Evolutionary conservation across 2,888 invertebrate genomes (phyloP).

Genomic region (Branchipolynoe longqiensis): DNA sequence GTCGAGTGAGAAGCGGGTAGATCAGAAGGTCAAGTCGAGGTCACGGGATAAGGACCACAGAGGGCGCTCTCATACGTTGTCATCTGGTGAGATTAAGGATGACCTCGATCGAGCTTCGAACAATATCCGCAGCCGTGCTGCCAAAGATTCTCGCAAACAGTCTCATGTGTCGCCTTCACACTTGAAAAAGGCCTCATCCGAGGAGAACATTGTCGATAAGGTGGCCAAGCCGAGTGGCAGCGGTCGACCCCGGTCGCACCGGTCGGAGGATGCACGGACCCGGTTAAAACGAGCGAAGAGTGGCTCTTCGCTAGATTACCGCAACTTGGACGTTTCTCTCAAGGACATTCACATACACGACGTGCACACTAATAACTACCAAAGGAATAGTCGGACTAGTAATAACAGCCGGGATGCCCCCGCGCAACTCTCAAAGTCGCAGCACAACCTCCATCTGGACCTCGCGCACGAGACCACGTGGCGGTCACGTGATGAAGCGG

Average conservation of each 20-base stretch:
- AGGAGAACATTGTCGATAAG: slow-evolving; percentile 50
- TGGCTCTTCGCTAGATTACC: slow-evolving; percentile 62
- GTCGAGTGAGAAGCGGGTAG: slow-evolving; percentile 7
- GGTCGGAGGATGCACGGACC: slow-evolving; percentile 41
- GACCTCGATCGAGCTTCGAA: slow-evolving; percentile 42
- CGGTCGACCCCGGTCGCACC: slow-evolving; percentile 26
- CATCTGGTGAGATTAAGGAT: slow-evolving; percentile 36
- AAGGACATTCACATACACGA: slow-evolving; percentile 55
- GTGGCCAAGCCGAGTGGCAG: not conserved
- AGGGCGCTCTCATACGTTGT: slow-evolving; percentile 22
- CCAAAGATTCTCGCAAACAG: not conserved
- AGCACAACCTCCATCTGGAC: slow-evolving; percentile 53
- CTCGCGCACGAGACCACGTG: slow-evolving; percentile 15
- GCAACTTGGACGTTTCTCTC: slow-evolving; percentile 7
- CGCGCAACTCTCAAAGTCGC: slow-evolving; percentile 41
- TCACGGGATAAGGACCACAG: slow-evolving; percentile 45
- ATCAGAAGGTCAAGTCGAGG: slow-evolving; percentile 48
- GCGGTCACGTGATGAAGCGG: not conserved
- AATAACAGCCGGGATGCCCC: not conserved
- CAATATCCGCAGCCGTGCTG: slow-evolving; percentile 27
- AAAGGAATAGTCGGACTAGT: not conserved
- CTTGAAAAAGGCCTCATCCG: slow-evolving; percentile 45
- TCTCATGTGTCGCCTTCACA: not conserved
- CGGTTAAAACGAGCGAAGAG: slow-evolving; percentile 63
- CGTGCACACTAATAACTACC: not conserved